These are phyloP conservation scores for Camponotus fellah DNA, from an alignment of 2,888 invertebrate genomes.

Conservation along the genomic window DNA sequence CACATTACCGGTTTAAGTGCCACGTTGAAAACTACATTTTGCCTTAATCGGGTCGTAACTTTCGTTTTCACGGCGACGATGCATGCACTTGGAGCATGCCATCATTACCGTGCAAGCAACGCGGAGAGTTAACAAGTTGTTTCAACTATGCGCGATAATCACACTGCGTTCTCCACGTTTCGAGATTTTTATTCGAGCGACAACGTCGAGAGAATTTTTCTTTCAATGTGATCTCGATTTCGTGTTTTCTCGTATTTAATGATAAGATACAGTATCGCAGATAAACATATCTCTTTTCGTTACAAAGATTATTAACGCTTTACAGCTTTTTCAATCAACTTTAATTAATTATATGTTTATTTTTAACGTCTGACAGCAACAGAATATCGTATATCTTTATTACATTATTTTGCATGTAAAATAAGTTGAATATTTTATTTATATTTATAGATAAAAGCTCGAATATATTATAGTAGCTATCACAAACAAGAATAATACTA, in stretches of 20 bases:
- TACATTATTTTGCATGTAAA: neutral
- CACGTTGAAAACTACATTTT: constrained; percentile 24
- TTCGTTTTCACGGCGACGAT: constrained; percentile 29
- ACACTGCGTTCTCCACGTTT: neutral
- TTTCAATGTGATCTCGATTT: constrained; percentile 19
- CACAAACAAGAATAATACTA: neutral
- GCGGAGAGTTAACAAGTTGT: constrained; percentile 44
- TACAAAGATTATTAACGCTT: constrained; percentile 18
- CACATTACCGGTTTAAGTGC: constrained; percentile 1
- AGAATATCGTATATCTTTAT: neutral
- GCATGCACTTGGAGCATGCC: neutral
- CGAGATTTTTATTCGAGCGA: neutral
- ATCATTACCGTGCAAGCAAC: constrained; percentile 21
- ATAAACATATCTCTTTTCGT: constrained; percentile 39
- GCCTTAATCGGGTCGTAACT: constrained; percentile 14
- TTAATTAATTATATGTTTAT: constrained; percentile 10
- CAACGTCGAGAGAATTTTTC: neutral
- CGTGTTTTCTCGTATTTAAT: constrained; percentile 15
- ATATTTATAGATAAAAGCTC: neutral
- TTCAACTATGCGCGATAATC: constrained; percentile 27
- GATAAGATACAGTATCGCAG: constrained; percentile 59
- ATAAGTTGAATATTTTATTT: neutral
- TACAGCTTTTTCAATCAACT: neutral
- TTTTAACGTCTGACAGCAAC: neutral
- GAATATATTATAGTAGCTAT: neutral